A percentile compares a stretch with the other conserved stretches of the same genome.
Evolutionary conservation across 2,113 vertebrate genomes (phyloP).

Genomic region (Salvelinus namaycush): DNA sequence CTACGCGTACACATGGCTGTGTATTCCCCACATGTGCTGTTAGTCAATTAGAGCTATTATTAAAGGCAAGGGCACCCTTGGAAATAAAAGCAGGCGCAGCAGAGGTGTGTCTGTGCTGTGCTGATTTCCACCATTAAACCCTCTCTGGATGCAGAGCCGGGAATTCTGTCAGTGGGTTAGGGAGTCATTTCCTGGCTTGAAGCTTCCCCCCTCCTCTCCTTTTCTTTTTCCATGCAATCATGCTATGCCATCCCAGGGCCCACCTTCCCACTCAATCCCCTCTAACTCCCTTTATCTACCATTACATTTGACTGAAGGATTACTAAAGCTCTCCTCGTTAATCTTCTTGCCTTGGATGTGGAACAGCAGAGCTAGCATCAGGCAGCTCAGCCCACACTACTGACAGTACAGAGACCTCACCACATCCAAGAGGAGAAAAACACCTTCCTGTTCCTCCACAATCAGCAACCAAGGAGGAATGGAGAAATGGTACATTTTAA

Average conservation of each 20-base stretch:
- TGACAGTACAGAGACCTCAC: slow-evolving; percentile 25
- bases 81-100: slow-evolving; percentile 63
- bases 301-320: slow-evolving; percentile 47
- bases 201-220: slow-evolving; percentile 4
- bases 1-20: background rate
- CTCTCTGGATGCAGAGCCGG: slow-evolving; percentile 60
- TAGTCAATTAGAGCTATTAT: slow-evolving; percentile 72
- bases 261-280: slow-evolving; percentile 38
- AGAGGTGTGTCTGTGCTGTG: slow-evolving; percentile 43
- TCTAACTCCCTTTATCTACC: slow-evolving; percentile 53
- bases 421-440: background rate
- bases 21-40: slow-evolving; percentile 45
- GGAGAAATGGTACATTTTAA: too few species aligned
- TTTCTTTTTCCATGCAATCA: slow-evolving; percentile 52
- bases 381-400: slow-evolving; percentile 13
- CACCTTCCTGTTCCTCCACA: too few species aligned
- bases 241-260: slow-evolving; percentile 21
- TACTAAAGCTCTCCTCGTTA: slow-evolving; percentile 44
- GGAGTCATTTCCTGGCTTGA: slow-evolving; percentile 46
- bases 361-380: slow-evolving; percentile 28
- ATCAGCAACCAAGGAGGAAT: too few species aligned
- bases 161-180: slow-evolving; percentile 55
- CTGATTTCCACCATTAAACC: slow-evolving; percentile 65
- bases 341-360: slow-evolving; percentile 54
- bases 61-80: slow-evolving; percentile 63